Percentiles rank a stretch among this genome's conserved stretches.
These are phyloP conservation scores for Ctenosaura bakeri DNA, from an alignment of 2,797 vertebrate genomes.

Conservation along the genomic window DNA sequence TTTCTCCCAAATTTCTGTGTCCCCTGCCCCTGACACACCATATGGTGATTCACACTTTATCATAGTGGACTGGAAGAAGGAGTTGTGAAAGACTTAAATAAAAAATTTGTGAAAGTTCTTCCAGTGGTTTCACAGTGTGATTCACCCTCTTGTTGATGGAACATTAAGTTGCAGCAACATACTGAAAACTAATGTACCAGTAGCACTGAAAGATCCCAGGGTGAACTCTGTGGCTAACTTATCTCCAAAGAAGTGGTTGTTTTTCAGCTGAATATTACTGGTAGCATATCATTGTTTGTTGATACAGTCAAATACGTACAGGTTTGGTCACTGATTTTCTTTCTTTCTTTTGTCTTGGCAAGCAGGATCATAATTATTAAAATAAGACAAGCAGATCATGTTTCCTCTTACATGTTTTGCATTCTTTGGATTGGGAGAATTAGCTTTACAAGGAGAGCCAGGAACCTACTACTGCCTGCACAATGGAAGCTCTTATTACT, in stretches of 20 bases:
- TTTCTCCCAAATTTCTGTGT: background rate
- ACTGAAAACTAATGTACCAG: background rate
- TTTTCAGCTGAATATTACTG: background rate
- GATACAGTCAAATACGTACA: background rate
- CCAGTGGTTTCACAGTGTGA: background rate
- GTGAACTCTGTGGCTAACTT: background rate
- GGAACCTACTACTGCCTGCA: background rate
- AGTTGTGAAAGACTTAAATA: background rate
- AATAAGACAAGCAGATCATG: background rate
- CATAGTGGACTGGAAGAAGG: background rate
- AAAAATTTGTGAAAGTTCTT: background rate
- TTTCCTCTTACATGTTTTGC: background rate
- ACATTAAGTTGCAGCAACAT: background rate
- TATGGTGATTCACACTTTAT: background rate
- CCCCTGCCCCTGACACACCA: background rate
- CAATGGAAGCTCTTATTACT: background rate
- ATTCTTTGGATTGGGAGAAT: background rate
- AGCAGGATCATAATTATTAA: background rate
- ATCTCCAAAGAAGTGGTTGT: background rate
- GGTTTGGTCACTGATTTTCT: background rate
- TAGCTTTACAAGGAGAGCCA: background rate
- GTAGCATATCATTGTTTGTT: background rate
- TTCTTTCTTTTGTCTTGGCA: background rate
- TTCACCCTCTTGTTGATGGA: background rate
- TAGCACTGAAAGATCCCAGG: background rate